A percentile compares a stretch with the other conserved stretches of the same genome.
Evolutionary conservation across 30 jellyfish, hydroid and myxozoan species (phyloP).

Genomic region (Rhopilema esculentum): DNA sequence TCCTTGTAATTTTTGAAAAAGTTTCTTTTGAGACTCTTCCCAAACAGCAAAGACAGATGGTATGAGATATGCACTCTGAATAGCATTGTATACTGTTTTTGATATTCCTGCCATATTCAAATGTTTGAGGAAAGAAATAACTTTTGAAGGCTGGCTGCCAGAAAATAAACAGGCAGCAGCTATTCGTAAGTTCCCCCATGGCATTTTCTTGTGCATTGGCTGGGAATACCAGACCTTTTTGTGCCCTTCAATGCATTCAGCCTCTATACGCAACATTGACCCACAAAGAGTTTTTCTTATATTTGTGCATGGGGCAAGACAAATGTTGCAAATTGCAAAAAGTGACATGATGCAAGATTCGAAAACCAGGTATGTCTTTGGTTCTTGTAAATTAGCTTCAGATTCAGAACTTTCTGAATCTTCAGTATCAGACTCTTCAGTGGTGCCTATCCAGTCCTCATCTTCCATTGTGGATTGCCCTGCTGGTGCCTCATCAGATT

Average conservation of each 20-base stretch:
- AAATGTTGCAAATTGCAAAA: background rate
- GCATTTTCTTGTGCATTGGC: slow-evolving; percentile 1
- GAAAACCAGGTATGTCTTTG: background rate
- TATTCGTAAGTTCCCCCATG: background rate
- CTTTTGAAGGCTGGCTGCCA: background rate
- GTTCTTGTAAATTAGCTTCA: no score
- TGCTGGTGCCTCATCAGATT: no score
- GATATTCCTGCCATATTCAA: background rate
- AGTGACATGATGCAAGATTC: background rate
- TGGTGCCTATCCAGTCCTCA: no score
- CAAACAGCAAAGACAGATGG: background rate
- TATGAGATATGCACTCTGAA: background rate
- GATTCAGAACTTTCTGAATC: no score
- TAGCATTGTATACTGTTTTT: background rate
- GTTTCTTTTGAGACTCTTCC: background rate
- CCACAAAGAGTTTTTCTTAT: background rate
- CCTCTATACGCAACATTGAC: background rate
- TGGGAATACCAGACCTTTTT: background rate
- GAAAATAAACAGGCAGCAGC: slow-evolving; percentile 1
- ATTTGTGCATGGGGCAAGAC: background rate
- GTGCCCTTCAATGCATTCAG: background rate
- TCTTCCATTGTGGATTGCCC: no score
- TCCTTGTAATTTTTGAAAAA: background rate
- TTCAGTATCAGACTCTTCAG: background rate
- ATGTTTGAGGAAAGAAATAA: background rate